These are phyloP conservation scores for Coenonympha arcania DNA, from an alignment of 2,888 invertebrate species.

Conservation along the genomic window DNA sequence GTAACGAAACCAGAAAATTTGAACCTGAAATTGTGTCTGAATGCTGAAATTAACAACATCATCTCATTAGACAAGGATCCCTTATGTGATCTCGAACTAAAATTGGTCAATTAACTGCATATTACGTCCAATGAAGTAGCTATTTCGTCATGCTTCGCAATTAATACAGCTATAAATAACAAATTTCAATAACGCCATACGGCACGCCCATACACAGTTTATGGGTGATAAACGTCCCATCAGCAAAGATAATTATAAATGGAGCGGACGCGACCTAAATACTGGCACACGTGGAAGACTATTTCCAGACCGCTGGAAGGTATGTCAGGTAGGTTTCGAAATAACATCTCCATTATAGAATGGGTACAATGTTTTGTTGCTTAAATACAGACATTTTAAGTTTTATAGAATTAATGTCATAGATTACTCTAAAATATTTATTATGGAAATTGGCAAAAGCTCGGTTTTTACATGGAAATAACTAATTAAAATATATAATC, in stretches of 20 bases:
- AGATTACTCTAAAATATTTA: too few species aligned
- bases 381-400: constrained; percentile 20
- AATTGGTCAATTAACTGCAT: background rate
- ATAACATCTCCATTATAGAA: constrained; percentile 38
- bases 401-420: too few species aligned
- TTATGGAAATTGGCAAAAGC: too few species aligned
- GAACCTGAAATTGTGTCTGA: too few species aligned
- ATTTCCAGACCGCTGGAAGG: constrained; percentile 57
- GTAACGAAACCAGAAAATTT: too few species aligned
- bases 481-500: too few species aligned
- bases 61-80: background rate
- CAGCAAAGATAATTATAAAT: constrained; percentile 62
- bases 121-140: background rate
- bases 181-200: constrained; percentile 16
- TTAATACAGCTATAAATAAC: constrained; percentile 14
- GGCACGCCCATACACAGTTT: constrained; percentile 26
- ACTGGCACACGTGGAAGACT: constrained; percentile 54
- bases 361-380: constrained; percentile 27
- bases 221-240: constrained; percentile 49
- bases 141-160: background rate
- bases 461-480: too few species aligned
- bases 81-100: background rate
- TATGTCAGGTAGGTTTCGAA: constrained; percentile 59
- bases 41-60: too few species aligned
- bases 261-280: constrained; percentile 62